Conservation (phyloP, 1,140 invertebrate genomes). For the Lordiphosa mommai region DNA sequence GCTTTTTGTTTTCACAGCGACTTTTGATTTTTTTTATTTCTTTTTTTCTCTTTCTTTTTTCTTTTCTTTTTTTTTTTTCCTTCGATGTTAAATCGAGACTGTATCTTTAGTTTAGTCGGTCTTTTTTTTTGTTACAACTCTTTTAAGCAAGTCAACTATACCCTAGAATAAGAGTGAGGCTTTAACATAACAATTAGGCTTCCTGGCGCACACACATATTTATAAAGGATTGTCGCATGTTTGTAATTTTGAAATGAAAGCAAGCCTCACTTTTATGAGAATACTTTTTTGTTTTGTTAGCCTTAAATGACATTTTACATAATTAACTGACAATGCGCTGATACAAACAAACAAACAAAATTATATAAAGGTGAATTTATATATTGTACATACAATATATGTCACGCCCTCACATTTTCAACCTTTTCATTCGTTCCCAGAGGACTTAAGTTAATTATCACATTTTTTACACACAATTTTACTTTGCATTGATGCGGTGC, state of each 20-base stretch:
- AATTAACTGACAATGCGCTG: conserved; percentile 70
- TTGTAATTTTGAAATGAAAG: conserved; percentile 36
- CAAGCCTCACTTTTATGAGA: conserved; percentile 35
- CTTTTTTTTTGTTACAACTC: not conserved
- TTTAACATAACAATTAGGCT: conserved; percentile 20
- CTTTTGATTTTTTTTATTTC: too few species aligned
- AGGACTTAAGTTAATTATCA: conserved; percentile 75
- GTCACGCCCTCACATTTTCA: not conserved
- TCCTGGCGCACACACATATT: conserved; percentile 4
- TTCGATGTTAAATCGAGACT: too few species aligned
- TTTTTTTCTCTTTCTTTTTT: too few species aligned
- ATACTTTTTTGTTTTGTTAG: not conserved
- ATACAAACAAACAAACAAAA: conserved; percentile 22
- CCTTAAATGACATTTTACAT: conserved; percentile 57
- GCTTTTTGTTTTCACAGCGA: too few species aligned
- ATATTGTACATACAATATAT: conserved; percentile 8
- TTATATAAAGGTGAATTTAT: conserved; percentile 1
- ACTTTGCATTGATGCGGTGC: conserved; percentile 70
- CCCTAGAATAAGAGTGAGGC: not conserved
- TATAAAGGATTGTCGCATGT: conserved; percentile 22
- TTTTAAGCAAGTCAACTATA: conserved; percentile 5
- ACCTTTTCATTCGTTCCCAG: conserved; percentile 36
- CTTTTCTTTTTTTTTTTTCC: too few species aligned
- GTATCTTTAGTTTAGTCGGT: too few species aligned
- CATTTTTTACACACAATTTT: conserved; percentile 77